These are phyloP conservation scores for Cladopsammia gracilis DNA, from an alignment of 64 coral and sea anemone species.

Conservation along the genomic window DNA sequence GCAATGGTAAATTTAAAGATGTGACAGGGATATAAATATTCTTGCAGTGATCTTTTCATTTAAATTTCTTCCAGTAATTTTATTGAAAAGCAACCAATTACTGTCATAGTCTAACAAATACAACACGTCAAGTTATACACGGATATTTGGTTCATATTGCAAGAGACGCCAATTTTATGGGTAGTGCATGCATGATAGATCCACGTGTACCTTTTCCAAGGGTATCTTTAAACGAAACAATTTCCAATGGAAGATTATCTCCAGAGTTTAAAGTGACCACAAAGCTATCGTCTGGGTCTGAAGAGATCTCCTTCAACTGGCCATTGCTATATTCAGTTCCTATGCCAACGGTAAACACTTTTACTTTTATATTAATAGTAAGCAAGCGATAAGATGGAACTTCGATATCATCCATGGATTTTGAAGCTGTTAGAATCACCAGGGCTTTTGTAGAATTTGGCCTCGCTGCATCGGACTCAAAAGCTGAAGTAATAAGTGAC, in stretches of 20 bases:
- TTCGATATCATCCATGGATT: conserved; percentile 21
- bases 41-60: no score
- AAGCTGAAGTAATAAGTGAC: background rate
- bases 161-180: no score
- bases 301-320: background rate
- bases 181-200: background rate
- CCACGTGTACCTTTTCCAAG: background rate
- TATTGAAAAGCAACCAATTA: no score
- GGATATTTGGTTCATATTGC: no score
- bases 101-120: no score
- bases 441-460: background rate
- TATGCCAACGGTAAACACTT: background rate
- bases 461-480: background rate
- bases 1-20: no score
- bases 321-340: background rate
- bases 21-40: no score
- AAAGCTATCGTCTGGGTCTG: background rate
- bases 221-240: background rate
- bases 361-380: background rate
- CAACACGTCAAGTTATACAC: no score
- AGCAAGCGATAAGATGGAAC: background rate
- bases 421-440: background rate
- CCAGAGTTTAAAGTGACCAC: background rate
- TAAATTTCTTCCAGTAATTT: no score
- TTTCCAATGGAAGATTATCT: background rate